phyloP scores from a whole-genome alignment of 2,888 invertebrate genomes.

The Sericinus montela region DNA sequence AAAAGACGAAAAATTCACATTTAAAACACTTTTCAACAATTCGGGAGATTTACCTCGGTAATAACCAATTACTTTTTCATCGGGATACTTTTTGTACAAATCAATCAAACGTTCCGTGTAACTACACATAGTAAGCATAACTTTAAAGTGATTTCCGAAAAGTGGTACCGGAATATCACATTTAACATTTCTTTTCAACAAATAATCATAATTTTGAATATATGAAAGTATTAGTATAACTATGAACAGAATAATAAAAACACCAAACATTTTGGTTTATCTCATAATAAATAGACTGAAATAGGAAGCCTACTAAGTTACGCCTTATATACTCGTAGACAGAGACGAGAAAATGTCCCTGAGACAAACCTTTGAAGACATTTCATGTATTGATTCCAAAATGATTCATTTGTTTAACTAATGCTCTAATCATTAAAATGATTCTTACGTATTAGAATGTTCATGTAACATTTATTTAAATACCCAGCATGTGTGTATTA shows the following conservation, averaged over 20 bases:
- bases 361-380: no score
- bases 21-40: slow-evolving; percentile 16
- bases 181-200: slow-evolving; percentile 36
- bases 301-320: no score
- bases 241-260: background rate
- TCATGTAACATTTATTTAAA: no score
- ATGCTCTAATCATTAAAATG: no score
- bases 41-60: slow-evolving; percentile 21
- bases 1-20: slow-evolving; percentile 13
- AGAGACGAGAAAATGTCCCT: no score
- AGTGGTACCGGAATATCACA: slow-evolving; percentile 36
- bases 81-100: slow-evolving; percentile 25
- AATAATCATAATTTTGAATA: background rate
- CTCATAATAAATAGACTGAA: no score
- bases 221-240: background rate
- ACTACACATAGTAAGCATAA: slow-evolving; percentile 32
- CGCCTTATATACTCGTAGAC: no score
- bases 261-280: no score
- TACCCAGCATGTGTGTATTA: no score
- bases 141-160: slow-evolving; percentile 35
- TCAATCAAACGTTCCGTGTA: slow-evolving; percentile 20
- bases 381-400: no score
- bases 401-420: no score
- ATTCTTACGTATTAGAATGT: no score
- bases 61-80: slow-evolving; percentile 27